These are phyloP conservation scores for Bursaphelenchus okinawaensis DNA, from an alignment of 2,888 invertebrate genomes.

Conservation along the genomic window DNA sequence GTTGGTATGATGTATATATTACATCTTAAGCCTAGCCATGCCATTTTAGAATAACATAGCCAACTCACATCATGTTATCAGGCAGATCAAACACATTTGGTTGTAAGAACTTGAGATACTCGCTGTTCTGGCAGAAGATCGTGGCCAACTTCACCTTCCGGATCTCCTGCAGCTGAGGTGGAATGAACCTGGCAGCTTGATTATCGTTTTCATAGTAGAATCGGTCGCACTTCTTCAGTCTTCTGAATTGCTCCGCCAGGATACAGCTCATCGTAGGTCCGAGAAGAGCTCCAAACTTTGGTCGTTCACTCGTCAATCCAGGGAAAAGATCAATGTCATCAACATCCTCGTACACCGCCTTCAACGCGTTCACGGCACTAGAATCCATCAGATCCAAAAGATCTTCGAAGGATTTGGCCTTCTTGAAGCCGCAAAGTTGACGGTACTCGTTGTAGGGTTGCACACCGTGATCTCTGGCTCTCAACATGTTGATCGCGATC, in stretches of 20 bases:
- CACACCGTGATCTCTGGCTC: slow-evolving; percentile 64
- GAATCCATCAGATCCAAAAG: slow-evolving; percentile 44
- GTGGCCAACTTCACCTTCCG: slow-evolving; percentile 79
- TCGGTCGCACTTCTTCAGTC: slow-evolving; percentile 74
- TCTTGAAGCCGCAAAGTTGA: slow-evolving; percentile 41
- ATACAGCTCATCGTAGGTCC: slow-evolving; percentile 67
- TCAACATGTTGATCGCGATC: slow-evolving; percentile 80
- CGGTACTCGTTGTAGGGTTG: slow-evolving; percentile 37
- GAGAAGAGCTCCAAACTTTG: slow-evolving; percentile 26
- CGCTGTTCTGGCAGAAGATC: slow-evolving; percentile 75
- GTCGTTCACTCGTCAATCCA: slow-evolving; percentile 59
- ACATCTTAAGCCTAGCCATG: slow-evolving; percentile 4
- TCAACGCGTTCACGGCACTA: slow-evolving; percentile 36
- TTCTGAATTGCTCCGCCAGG: slow-evolving; percentile 74
- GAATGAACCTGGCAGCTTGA: slow-evolving; percentile 36
- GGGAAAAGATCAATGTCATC: slow-evolving; percentile 91
- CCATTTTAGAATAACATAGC: neutral
- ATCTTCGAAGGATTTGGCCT: slow-evolving; percentile 37
- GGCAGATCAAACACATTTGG: slow-evolving; percentile 82
- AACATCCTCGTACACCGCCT: slow-evolving; percentile 64
- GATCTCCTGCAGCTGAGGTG: slow-evolving; percentile 72
- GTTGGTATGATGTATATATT: neutral
- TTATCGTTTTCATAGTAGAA: slow-evolving; percentile 64
- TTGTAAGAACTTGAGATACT: slow-evolving; percentile 69
- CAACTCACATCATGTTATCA: slow-evolving; percentile 40